These are phyloP conservation scores for Gulo gulo DNA, from an alignment of 2,113 vertebrate species.

Conservation along the genomic window DNA sequence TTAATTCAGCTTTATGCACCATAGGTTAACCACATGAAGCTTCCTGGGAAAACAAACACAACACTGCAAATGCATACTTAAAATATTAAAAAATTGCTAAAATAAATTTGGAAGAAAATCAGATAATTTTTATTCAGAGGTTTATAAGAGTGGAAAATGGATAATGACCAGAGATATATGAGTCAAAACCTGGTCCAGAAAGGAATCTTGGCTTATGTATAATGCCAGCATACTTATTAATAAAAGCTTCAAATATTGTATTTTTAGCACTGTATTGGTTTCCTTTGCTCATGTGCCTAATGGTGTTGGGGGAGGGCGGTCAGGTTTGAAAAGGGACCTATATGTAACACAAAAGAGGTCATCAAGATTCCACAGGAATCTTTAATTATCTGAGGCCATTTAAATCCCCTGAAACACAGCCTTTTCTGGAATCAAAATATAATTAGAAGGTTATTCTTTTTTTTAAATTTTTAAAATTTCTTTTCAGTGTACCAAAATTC, in stretches of 20 bases:
- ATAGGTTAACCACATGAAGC: background rate
- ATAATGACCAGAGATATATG: background rate
- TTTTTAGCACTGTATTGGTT: background rate
- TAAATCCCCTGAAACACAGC: background rate
- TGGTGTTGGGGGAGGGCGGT: background rate
- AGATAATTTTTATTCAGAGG: background rate
- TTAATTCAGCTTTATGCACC: background rate
- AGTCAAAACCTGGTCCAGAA: background rate
- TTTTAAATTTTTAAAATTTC: no score
- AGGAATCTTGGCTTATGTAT: background rate
- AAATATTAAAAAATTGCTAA: background rate
- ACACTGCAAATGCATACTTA: background rate
- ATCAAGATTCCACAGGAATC: background rate
- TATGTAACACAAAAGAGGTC: background rate
- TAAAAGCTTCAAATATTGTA: background rate
- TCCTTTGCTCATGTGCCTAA: background rate
- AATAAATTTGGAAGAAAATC: constrained; percentile 16
- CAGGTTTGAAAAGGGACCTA: background rate
- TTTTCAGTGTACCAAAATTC: no score
- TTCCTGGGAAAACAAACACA: background rate
- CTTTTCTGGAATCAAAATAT: background rate
- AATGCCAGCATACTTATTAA: background rate
- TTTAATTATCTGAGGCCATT: background rate
- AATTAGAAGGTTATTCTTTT: background rate
- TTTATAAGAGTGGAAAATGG: background rate